Evolutionary conservation across 2,797 vertebrate species (phyloP), one percentile per base, ranked within the genome.

Genomic region (Esox lucius): DNA sequence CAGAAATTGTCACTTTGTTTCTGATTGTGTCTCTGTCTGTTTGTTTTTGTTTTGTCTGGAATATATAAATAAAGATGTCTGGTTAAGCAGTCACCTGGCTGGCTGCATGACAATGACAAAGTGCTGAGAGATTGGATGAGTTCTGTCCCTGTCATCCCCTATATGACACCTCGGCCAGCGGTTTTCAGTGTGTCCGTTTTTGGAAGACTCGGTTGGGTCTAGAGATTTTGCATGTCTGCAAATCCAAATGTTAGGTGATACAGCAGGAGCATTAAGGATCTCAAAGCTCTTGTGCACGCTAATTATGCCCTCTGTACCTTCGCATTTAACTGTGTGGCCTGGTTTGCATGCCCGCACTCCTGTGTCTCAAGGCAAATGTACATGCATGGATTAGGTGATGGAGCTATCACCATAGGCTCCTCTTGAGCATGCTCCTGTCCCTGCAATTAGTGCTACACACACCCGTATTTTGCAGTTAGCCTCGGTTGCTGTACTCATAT

Each of bases 1-100:
- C 13, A 19, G 22, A 70, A 39, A 72, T 61, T 35, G 33, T 72
- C 4, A 62, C 35, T 61, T 72, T 64, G 22, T 26, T 73, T 65
- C 59, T 73, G 61, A 73, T 64, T 26, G 33, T 48, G 46, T n/a
- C 39, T 22, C 53, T 56, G 24, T 62, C 59, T 39, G 1, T 15
- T 53, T 53, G 51, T 46, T 33, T 70, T 56, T 53, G 48, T 24
- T 61, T 24, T 24, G 22, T 61, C 49, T 28, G 17, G 39, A 31
- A 64, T 65, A 48, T 49, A 56, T 42, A 46, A 42, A 56, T 61
- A 42, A 24, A 72, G 70, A 72, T 61, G n/a, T 64, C 19, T 5
- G 17, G 17, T 48, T 48, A 39, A 49, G 24, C 28, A 48, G n/a
- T 65, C 42, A 64, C 24, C 59, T 42, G 67, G 39, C 42, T 68